Base-by-base conservation (phyloP, 2,888 invertebrate genomes). In the Rhodophaea formosa region DNA sequence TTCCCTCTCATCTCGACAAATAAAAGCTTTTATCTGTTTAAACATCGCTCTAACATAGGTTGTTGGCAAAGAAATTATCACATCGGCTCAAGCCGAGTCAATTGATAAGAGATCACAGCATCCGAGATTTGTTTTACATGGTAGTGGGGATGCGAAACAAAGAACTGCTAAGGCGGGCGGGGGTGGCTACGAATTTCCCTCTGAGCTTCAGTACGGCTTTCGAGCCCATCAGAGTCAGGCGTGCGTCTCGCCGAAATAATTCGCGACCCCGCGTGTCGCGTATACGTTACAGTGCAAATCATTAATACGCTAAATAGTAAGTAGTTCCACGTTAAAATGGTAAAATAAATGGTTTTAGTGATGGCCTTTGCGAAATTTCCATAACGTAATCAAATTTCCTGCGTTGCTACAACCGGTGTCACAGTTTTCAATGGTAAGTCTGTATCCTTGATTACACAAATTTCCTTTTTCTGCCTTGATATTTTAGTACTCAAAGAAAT, bases 141-240 rank as follows among this genome's bases (percentile, higher is more conserved):
- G 74, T 74, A 75, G 78, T 73, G 79, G 81, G 81, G 77, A 74
- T 79, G 82, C 81, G 88, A 88, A 88, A 91, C 90, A 91, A 91
- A 90, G 90, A 86, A 80, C 76, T 79, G 77, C 70, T 77, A 75
- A 82, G 87, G 84, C 84, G 86, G 87, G 84, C 81, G 84, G 88
- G 87, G 85, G 49, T 49, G 42, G 43, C 49, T 44, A 51, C 17
- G 51, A 49, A 5, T 49, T 29, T 35, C 44, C 52, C 35, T 14
- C 29, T 76, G 78, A 80, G 71, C 39, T 47, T 47, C 79, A 88
- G 88, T 88, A 70, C 68, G 75, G 80, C 82, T 82, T 83, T 80
- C 80, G 74, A 79, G 58, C 59, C 77, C 84, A 84, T 81, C 81
- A 67, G 56, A 66, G 72, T 45, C 66, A 65, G 75, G 76, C 82